Conservation (phyloP, 1,140 invertebrate species). For the Rhyzopertha dominica region DNA sequence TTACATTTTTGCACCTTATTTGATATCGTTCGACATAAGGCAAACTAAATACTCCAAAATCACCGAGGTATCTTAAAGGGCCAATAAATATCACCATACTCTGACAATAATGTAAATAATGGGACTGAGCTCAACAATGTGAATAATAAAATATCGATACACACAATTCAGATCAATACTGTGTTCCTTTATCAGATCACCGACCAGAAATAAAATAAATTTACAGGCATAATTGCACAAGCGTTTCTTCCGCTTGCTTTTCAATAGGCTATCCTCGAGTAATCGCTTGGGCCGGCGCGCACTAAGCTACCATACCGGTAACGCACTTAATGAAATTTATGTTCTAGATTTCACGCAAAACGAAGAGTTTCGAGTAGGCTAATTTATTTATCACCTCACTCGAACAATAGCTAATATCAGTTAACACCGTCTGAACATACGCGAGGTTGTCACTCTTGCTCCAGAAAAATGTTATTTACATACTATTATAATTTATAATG, state of each 20-base stretch:
- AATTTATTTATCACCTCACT: constrained; percentile 25
- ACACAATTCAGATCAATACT: constrained; percentile 27
- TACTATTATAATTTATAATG: constrained; percentile 21
- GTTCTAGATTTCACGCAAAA: constrained; percentile 26
- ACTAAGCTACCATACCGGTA: constrained; percentile 26
- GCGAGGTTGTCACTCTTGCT: constrained; percentile 14
- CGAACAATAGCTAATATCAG: constrained; percentile 26
- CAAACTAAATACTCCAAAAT: constrained; percentile 18
- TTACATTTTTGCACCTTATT: too few species aligned
- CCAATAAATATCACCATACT: constrained; percentile 18
- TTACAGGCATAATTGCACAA: constrained; percentile 20
- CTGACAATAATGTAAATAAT: constrained; percentile 26
- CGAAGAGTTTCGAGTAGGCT: constrained; percentile 22
- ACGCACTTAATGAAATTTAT: constrained; percentile 30
- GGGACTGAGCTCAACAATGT: constrained; percentile 24
- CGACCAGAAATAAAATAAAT: constrained; percentile 28
- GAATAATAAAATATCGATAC: constrained; percentile 28
- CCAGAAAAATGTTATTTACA: constrained; percentile 17
- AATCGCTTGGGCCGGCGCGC: constrained; percentile 7
- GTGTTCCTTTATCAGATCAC: constrained; percentile 28
- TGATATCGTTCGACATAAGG: too few species aligned
- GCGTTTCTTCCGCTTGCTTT: background rate
- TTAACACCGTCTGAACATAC: constrained; percentile 23
- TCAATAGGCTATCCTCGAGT: background rate
- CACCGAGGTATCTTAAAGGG: constrained; percentile 14